Base-by-base conservation (phyloP, 1,140 invertebrate genomes). In the Araneus ventricosus region DNA sequence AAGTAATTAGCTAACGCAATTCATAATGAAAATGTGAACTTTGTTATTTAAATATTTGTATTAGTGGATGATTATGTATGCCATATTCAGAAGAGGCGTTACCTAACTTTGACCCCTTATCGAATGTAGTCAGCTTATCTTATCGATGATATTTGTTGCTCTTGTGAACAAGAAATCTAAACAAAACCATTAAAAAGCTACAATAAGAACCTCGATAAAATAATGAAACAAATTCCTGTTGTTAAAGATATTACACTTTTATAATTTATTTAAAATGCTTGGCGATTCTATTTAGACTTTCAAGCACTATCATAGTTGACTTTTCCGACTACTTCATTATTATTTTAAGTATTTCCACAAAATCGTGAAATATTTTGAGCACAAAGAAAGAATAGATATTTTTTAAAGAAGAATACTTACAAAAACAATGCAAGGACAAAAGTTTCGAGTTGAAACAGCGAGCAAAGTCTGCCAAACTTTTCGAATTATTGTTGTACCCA, bases 401-500 rank as follows among this genome's bases (percentile, higher is more conserved):
- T n/a, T 67, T 67, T 27, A 67, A 67, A 67, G 57, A 2, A 59
- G 22, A 75, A 75, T 75, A 75, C 70, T 75, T 75, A 75, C 70
- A 20, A 22, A 34, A 37, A 75, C 30, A 75, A 34, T 75, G 14
- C 70, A 75, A 75, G 70, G 70, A 37, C 70, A 22, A 34, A 22
- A 37, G 20, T 27, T 75, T 37, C 4, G 2, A 75, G 30, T 34
- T 34, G 30, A 82, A 45, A n/a, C 2, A 45, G 24, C 10, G 22
- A 14, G 1, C 39, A 27, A 82, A 82, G 37, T 82, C 45, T 27
- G 80, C n/a, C 14, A 82, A 45, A 82, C 80, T 52, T 45, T 45
- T 52, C 80, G 80, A 22, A 45, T 79, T 89, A 7, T 27, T 82
- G 41, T 45, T 41, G 37, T 79, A 52, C 30, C 67, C 88, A 79